Conservation (phyloP, 2,888 invertebrate genomes). For the Hyppa rectilinea region DNA sequence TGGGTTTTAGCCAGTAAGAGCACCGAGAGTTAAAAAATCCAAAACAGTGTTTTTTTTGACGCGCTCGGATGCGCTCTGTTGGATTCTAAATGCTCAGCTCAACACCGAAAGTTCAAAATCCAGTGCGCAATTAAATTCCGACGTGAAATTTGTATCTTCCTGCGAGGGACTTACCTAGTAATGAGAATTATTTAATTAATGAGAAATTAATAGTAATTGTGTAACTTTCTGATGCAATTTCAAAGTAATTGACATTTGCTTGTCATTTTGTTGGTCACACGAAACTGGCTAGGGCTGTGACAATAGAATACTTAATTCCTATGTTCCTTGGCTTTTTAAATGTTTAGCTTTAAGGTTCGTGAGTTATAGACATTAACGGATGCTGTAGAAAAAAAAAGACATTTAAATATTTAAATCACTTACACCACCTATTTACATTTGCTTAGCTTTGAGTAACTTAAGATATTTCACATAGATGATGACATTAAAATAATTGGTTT, state of each 20-base stretch:
- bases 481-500: background rate
- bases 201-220: too few species aligned
- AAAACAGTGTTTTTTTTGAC: too few species aligned
- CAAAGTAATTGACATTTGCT: background rate
- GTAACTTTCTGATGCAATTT: background rate
- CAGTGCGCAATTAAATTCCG: too few species aligned
- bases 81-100: too few species aligned
- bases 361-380: slow-evolving; percentile 7
- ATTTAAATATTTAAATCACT: background rate
- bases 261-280: background rate
- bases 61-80: too few species aligned
- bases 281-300: background rate
- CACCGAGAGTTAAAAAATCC: too few species aligned
- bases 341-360: slow-evolving; percentile 33
- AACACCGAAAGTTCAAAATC: too few species aligned
- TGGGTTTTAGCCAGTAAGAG: too few species aligned
- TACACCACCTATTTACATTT: background rate
- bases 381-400: slow-evolving; percentile 1
- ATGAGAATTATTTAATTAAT: too few species aligned
- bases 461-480: background rate
- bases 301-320: slow-evolving; percentile 24
- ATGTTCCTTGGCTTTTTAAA: slow-evolving; percentile 48
- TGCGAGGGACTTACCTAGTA: too few species aligned
- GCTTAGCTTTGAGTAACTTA: background rate
- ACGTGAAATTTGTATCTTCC: too few species aligned